Conservation (phyloP, 2,113 vertebrate species). For the Epinephelus lanceolatus region DNA sequence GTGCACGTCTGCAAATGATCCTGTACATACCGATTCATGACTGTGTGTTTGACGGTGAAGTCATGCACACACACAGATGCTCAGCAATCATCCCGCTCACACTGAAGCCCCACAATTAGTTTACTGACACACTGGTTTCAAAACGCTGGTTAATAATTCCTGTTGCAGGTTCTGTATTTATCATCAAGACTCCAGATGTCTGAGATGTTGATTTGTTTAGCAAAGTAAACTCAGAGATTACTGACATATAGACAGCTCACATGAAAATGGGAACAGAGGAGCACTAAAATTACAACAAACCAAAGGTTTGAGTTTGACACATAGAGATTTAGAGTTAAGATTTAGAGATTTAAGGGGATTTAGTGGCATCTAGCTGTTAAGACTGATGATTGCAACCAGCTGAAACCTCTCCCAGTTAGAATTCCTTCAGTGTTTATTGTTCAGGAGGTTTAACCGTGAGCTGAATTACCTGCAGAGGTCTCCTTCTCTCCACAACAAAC, state of each 20-base stretch:
- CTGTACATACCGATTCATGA: slow-evolving; percentile 7
- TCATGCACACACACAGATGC: neutral
- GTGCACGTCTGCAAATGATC: slow-evolving; percentile 6
- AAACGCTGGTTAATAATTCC: neutral
- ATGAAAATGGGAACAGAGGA: too few species aligned
- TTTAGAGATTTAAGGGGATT: too few species aligned
- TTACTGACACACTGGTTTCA: neutral
- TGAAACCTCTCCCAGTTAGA: too few species aligned
- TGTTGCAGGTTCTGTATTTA: neutral
- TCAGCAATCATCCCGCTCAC: slow-evolving; percentile 4
- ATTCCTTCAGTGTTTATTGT: too few species aligned
- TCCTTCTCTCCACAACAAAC: too few species aligned
- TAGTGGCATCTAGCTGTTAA: too few species aligned
- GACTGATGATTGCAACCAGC: too few species aligned
- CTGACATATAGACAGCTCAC: too few species aligned
- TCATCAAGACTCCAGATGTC: neutral
- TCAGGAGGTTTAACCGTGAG: too few species aligned
- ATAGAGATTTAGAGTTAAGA: too few species aligned
- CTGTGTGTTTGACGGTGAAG: neutral
- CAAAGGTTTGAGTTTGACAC: too few species aligned
- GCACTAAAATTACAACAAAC: neutral
- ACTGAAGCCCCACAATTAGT: neutral
- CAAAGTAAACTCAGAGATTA: neutral
- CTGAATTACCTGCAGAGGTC: too few species aligned
- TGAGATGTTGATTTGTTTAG: neutral